phyloP scores from a whole-genome alignment of 2,888 invertebrate genomes.

The Athalia cordata region DNA sequence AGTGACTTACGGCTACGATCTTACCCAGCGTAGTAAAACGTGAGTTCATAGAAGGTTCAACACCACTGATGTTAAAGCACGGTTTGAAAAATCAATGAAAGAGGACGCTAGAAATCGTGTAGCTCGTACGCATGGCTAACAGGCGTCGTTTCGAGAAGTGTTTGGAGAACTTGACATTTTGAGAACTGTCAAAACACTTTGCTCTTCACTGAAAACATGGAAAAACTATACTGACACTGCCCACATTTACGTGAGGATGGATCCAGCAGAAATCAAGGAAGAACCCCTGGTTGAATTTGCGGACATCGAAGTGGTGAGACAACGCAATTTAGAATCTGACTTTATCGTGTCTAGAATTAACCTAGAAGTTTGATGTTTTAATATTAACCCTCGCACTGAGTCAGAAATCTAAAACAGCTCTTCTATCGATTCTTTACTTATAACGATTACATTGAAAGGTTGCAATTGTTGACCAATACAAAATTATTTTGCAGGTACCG shows the following conservation, averaged over 20 bases:
- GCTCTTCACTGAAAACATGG: too few species aligned
- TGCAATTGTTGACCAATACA: background rate
- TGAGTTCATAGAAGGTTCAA: too few species aligned
- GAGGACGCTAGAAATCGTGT: too few species aligned
- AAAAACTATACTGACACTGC: background rate
- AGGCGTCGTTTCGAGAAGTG: too few species aligned
- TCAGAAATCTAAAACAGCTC: background rate
- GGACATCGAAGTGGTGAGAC: conserved; percentile 29
- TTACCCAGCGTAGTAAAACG: too few species aligned
- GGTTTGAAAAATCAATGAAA: too few species aligned
- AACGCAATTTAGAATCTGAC: background rate
- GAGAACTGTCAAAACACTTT: too few species aligned
- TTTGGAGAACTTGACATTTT: too few species aligned
- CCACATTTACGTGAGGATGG: background rate
- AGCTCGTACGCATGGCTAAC: too few species aligned
- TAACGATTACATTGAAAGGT: background rate
- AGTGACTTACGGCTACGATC: too few species aligned
- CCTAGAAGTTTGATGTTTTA: background rate
- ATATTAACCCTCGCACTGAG: background rate
- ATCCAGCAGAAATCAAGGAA: conserved; percentile 4
- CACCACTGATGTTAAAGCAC: too few species aligned
- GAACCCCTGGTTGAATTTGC: conserved; percentile 31
- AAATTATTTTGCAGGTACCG: conserved; percentile 16
- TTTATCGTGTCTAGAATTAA: background rate
- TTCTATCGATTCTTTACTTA: background rate